These are phyloP conservation scores for Mus spicilegus DNA, from an alignment of 2,113 vertebrate genomes.

Conservation along the genomic window DNA sequence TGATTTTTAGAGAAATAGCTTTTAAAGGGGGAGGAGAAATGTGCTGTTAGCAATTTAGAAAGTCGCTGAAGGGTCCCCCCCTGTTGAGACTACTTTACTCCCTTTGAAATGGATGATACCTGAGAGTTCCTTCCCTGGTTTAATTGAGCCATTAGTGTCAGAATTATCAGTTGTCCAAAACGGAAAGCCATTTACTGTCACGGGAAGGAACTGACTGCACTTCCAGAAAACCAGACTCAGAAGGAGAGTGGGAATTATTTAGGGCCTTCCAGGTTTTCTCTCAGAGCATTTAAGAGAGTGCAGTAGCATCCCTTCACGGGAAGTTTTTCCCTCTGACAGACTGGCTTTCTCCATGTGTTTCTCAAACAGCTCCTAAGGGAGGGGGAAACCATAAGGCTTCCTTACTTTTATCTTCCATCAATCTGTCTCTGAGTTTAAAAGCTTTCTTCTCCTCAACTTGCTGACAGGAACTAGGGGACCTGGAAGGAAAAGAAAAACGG, in stretches of 20 bases:
- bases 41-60: constrained; percentile 37
- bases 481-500: constrained; percentile 13
- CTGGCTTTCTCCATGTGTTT: constrained; percentile 48
- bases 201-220: neutral
- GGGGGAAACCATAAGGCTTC: neutral
- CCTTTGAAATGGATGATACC: constrained; percentile 46
- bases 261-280: constrained; percentile 49
- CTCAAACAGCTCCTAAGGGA: neutral
- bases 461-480: neutral
- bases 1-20: constrained; percentile 30
- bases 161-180: constrained; percentile 50
- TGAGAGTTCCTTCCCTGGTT: constrained; percentile 42
- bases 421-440: constrained; percentile 22
- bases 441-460: neutral
- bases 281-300: constrained; percentile 45
- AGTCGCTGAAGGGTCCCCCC: constrained; percentile 14
- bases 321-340: constrained; percentile 35
- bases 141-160: constrained; percentile 68
- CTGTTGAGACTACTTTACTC: constrained; percentile 43
- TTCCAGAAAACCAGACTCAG: neutral
- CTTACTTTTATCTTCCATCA: neutral
- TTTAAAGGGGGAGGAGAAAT: constrained; percentile 9
- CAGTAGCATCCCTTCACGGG: constrained; percentile 22
- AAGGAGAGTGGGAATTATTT: constrained; percentile 63
- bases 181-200: constrained; percentile 52